Percentiles rank a stretch among this genome's conserved stretches.
Evolutionary conservation across 2,113 vertebrate genomes (phyloP).

Genomic region (Ancistrus triradiatus): DNA sequence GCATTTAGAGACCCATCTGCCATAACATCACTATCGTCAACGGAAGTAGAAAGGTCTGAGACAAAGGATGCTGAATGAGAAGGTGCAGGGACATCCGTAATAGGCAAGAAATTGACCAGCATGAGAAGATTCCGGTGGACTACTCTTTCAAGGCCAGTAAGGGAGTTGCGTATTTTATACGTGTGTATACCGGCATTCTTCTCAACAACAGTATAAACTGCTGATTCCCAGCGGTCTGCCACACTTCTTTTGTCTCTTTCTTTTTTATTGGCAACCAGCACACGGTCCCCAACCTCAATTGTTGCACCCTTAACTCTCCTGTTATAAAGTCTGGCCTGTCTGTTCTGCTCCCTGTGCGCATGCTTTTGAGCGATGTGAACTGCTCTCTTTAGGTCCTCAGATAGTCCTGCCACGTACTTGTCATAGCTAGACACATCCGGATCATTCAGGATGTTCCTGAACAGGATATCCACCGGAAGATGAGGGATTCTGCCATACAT

Average conservation of each 20-base stretch:
- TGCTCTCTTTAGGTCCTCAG: constrained; percentile 21
- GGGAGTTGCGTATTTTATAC: constrained; percentile 8
- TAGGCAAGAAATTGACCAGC: constrained; percentile 13
- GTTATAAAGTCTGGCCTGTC: constrained; percentile 41
- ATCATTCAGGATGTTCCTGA: constrained; percentile 1
- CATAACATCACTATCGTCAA: neutral
- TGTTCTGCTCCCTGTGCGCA: constrained; percentile 27
- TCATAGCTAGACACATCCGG: constrained; percentile 30
- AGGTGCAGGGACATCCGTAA: neutral
- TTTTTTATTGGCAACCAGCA: constrained; percentile 38
- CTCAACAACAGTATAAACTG: constrained; percentile 23
- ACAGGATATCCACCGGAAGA: neutral
- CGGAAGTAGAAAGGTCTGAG: no score
- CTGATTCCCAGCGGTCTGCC: constrained; percentile 33
- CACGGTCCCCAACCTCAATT: constrained; percentile 14
- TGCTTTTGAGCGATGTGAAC: constrained; percentile 35
- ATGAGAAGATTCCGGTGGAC: constrained; percentile 26
- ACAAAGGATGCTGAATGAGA: no score
- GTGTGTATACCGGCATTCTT: constrained; percentile 12
- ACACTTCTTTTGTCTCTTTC: constrained; percentile 31
- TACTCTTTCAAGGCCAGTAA: constrained; percentile 6
- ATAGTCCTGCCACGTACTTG: constrained; percentile 22
- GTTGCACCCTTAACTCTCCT: constrained; percentile 23
- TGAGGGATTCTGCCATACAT: neutral
- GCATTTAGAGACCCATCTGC: neutral